These are phyloP conservation scores for Dolomedes plantarius DNA, from an alignment of 2,888 invertebrate genomes.

Conservation along the genomic window DNA sequence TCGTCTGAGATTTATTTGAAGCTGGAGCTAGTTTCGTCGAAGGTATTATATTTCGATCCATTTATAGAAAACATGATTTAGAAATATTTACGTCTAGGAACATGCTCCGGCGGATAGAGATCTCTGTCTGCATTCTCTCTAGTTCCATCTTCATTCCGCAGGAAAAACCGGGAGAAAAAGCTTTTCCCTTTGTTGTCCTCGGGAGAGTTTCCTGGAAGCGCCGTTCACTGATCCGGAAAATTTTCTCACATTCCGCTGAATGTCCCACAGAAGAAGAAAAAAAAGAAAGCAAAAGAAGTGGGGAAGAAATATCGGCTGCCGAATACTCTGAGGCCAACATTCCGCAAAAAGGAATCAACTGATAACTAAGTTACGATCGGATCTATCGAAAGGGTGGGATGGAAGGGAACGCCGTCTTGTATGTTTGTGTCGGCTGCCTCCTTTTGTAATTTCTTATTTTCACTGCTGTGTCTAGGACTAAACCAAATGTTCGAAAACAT, in stretches of 20 bases:
- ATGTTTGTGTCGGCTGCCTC: too few relatives aligned
- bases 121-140: too few relatives aligned
- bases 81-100: too few relatives aligned
- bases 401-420: neutral
- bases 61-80: too few relatives aligned
- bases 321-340: neutral
- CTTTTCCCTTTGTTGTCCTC: slow-evolving; percentile 41
- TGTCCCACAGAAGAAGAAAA: slow-evolving; percentile 29
- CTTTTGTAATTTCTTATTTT: too few relatives aligned
- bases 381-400: neutral
- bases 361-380: slow-evolving; percentile 5
- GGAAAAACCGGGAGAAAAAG: slow-evolving; percentile 26
- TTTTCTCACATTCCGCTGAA: slow-evolving; percentile 55
- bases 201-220: slow-evolving; percentile 41
- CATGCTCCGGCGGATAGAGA: too few relatives aligned
- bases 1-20: too few relatives aligned
- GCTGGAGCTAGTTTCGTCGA: too few relatives aligned
- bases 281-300: neutral
- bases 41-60: too few relatives aligned
- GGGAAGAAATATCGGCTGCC: neutral
- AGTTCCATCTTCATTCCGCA: neutral
- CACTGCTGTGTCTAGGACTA: too few relatives aligned
- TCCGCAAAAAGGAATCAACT: slow-evolving; percentile 34
- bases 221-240: slow-evolving; percentile 56
- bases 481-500: too few relatives aligned